Conservation (phyloP, 1,140 invertebrate species). For the Nasonia vitripennis region DNA sequence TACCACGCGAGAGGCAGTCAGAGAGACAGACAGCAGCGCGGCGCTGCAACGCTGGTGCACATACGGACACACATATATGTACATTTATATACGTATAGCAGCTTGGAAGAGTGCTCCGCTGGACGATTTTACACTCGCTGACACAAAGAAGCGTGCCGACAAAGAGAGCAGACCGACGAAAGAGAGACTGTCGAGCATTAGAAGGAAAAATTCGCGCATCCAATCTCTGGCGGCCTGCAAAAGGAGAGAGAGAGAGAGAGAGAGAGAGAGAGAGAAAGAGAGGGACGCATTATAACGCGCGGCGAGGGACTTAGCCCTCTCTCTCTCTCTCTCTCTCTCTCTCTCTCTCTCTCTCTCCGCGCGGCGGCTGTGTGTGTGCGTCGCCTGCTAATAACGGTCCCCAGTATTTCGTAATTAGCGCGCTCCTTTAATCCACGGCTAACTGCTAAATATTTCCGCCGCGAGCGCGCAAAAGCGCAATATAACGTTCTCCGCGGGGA, state of each 20-base stretch:
- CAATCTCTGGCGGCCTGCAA: conserved; percentile 40
- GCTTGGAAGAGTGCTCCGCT: neutral
- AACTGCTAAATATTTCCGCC: conserved; percentile 63
- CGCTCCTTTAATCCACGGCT: conserved; percentile 65
- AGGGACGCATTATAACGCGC: neutral
- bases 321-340: neutral
- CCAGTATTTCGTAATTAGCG: conserved; percentile 68
- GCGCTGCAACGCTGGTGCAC: no score
- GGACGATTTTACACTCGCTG: conserved; percentile 7
- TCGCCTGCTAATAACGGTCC: conserved; percentile 51
- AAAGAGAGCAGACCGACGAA: neutral
- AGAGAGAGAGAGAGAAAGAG: conserved; percentile 11
- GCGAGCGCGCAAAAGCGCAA: neutral
- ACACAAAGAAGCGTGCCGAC: neutral
- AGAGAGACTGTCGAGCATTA: neutral
- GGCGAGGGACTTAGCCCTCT: conserved; percentile 17
- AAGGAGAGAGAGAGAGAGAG: conserved; percentile 12
- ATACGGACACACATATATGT: no score
- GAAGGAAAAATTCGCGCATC: conserved; percentile 28
- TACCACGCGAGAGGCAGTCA: neutral
- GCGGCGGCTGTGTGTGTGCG: neutral
- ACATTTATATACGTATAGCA: neutral
- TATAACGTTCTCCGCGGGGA: neutral
- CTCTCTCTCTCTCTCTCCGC: neutral
- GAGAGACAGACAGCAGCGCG: neutral